Evolutionary conservation across 2,888 invertebrate species (phyloP), one percentile per base, ranked within the genome.

Genomic region (Leptothorax acervorum): DNA sequence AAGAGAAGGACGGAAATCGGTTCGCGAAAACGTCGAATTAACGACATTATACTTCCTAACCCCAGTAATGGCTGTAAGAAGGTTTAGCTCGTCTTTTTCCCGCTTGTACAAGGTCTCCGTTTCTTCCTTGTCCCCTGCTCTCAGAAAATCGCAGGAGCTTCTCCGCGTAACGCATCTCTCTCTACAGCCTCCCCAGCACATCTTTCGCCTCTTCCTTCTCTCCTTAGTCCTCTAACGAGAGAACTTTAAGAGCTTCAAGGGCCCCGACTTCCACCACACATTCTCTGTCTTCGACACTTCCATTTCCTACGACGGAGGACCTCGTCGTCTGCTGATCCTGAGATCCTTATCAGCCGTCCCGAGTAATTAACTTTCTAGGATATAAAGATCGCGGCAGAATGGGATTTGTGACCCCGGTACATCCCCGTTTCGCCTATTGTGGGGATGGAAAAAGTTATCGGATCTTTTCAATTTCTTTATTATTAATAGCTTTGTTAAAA

Each of bases 21-120:
- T 85, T 87, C 84, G 88, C 86, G 89, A 90, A 92, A 93, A 92
- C 88, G 90, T 88, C 87, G 88, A 91, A 92, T 92, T 93, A 93
- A 92, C 90, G 90, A 91, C 89, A 90, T 92, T 92, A 92, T 88
- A 90, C 88, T 88, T 89, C 88, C 86, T 87, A 90, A 89, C 85
- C 89, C 86, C 83, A 88, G 87, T 92, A 93, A 92, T 92, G 91
- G 91, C 87, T 88, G 87, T 91, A 89, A 91, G 90, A 89, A 91
- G 89, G 89, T 92, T 92, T 90, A 91, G 63, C 86, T 85, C 84
- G 75, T 78, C 87, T 84, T 90, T 88, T 86, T 88, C 74, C 65
- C 70, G 51, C 66, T 63, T 48, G 45, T 51, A 60, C 83, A 51
- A 81, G 70, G 78, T 87, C 79, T 45, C 63, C 84, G 23, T 62